Evolutionary conservation across 2,797 vertebrate species (phyloP), one percentile per base, ranked within the genome.

Genomic region (Coilia nasus): DNA sequence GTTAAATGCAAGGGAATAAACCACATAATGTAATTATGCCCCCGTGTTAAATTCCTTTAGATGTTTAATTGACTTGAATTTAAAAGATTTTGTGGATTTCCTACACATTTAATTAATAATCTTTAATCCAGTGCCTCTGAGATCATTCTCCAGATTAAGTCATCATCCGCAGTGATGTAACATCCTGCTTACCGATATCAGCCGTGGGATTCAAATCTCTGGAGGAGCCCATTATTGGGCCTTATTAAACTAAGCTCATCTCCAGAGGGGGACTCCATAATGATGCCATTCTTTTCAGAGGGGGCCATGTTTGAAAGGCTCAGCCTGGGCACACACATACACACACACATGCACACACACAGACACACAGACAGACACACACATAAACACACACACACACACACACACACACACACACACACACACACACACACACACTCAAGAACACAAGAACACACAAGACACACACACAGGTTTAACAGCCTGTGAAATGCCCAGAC

Each of bases 1-100:
- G 94, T 96, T 88, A 90, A 94, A 92, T 92, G 91, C 89, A 95
- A 95, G 88, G 91, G 91, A 96, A 96, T 95, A 95, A 96, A 96
- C 92, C 89, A 91, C 87, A 90, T 89, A 54, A 54, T 54, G 71
- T 78, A 78, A 78, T 78, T 21, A 78, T 25, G 15, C 56, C 31
- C 23, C 57, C 14, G 56, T 10, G 17, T 56, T 78, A 23, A 57
- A 21, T 35, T 19, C 3, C n/a, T 41, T 35, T 10, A 21, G 44
- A 35, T 47, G n/a, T 14, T 23, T 19, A 62, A 60, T 83, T 47
- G 10, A 83, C 47, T 54, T 78, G 25, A 7, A 78, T 78, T 41
- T 78, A 35, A 21, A 21, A 6, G 71, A 78, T 78, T 78, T 44
- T 44, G 14, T 19, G 17, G 71, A 78, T 44, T 78, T 44, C 19